Evolutionary conservation across 2,797 vertebrate species (phyloP), one percentile per base, ranked within the genome.

Genomic region (Gadopsis marmoratus): DNA sequence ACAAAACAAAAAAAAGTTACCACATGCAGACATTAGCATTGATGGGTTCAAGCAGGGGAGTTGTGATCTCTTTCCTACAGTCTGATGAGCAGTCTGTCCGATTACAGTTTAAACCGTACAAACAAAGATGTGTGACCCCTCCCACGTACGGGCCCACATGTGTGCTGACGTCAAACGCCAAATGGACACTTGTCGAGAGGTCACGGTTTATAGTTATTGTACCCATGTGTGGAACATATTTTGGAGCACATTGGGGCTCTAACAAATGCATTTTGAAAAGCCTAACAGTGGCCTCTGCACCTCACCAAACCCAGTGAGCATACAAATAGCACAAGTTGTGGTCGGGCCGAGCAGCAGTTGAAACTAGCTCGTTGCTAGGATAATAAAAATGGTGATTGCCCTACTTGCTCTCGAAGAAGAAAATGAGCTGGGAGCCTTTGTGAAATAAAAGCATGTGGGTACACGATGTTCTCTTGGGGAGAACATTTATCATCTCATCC

Each of bases 401-500:
- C 17, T 14, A 2, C 50, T 59, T 2, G 47, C 23, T 72, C 33
- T 31, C 12, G 16, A 63, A 26, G 2, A 43, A 19, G 23, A 8
- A 21, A 68, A 68, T 7, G 63, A 73, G 66, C 39, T 58, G 2
- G 58, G 60, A 71, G 56, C 41, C 16, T 65, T 7, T 69, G 29
- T 68, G 35, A 76, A 71, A 69, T 61, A 26, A 71, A 59, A 71
- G 58, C 48, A 70, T 62, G 66, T 56, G 53, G 45, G 65, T 23
- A 81, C 79, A 68, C 13, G 66, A 51, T 37, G 72, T 79, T 68
- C 67, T 81, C 72, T 17, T 11, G 13, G 62, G 56, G 55, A 29
- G 33, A 75, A 74, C 76, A 65, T 81, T 76, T 63, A 75, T 80
- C 70, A 79, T 74, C 65, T 66, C 59, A 55, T 70, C 74, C 81